Conservation (phyloP, 2,888 invertebrate species). For the Hedya salicella region DNA sequence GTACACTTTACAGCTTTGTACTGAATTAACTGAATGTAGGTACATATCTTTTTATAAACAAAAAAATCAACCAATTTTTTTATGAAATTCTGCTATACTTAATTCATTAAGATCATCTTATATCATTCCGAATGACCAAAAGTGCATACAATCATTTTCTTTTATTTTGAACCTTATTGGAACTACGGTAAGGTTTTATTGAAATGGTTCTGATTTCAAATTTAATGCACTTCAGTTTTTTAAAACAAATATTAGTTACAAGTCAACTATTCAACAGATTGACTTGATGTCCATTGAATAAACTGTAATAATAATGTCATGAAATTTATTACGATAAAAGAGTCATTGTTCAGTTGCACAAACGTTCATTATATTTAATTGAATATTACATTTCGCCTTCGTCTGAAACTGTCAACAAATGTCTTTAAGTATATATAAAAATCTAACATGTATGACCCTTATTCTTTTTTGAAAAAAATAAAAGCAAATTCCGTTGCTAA, state of each 20-base stretch:
- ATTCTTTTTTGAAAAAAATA: too few relatives aligned
- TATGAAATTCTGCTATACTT: not conserved
- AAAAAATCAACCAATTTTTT: too few relatives aligned
- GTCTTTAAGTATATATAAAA: too few relatives aligned
- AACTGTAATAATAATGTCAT: not conserved
- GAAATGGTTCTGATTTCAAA: not conserved
- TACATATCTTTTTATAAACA: too few relatives aligned
- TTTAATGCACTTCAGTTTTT: not conserved
- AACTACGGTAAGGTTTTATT: not conserved
- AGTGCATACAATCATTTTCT: not conserved
- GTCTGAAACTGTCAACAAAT: too few relatives aligned
- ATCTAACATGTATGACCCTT: too few relatives aligned
- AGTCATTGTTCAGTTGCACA: not conserved
- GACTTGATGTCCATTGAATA: not conserved
- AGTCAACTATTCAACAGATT: not conserved
- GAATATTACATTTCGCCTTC: too few relatives aligned
- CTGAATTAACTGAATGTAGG: too few relatives aligned
- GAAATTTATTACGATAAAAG: too few relatives aligned
- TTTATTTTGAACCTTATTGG: not conserved
- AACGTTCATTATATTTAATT: too few relatives aligned
- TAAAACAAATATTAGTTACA: not conserved
- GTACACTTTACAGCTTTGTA: too few relatives aligned
- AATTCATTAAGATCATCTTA: not conserved
- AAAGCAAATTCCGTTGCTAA: too few relatives aligned
- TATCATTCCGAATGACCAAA: not conserved